Evolutionary conservation across 2,113 vertebrate genomes (phyloP), one percentile per base, ranked within the genome.

Genomic region (Podiceps cristatus): DNA sequence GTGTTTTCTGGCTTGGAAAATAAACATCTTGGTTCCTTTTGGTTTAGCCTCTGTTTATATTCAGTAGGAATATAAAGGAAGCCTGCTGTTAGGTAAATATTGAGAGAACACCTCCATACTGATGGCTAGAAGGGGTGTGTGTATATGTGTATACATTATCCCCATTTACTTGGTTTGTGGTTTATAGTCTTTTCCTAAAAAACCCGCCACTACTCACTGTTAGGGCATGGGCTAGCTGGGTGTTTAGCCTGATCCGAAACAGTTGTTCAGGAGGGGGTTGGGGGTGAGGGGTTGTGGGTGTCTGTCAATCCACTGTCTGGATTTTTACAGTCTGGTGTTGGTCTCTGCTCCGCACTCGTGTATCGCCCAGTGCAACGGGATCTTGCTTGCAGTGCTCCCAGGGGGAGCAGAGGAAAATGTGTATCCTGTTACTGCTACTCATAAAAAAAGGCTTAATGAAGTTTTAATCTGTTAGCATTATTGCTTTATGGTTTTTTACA

Each of bases 331-430:
- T 20, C 40, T 10, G 9, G 0, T 20, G 11, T n/a, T 31, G 58
- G 6, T 45, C 50, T 88, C 17, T 5, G 23, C 56, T 52, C 45
- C 0, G 0, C 11, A 2, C 37, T 40, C 1, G 0, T 11, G 4
- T 60, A 7, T 69, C 20, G 1, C 37, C 55, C 25, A 3, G 66
- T 31, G 5, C 24, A 20, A 22, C 1, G 6, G 40, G 31, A 62
- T 64, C 33, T 47, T 40, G 52, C 56, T 52, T 27, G 25, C 33
- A 7, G 19, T 22, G 11, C 42, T 77, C 22, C 25, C 13, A 24
- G 47, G 29, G 29, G 47, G 24, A 40, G 56, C 56, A 19, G 2
- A 35, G 56, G 52, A 44, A 18, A 74, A 71, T 0, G 0, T 20
- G 6, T 37, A 3, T 52, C 4, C 27, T 47, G 31, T 49, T 80